Conservation (phyloP, 2,797 vertebrate genomes). For the Cossypha caffra region DNA sequence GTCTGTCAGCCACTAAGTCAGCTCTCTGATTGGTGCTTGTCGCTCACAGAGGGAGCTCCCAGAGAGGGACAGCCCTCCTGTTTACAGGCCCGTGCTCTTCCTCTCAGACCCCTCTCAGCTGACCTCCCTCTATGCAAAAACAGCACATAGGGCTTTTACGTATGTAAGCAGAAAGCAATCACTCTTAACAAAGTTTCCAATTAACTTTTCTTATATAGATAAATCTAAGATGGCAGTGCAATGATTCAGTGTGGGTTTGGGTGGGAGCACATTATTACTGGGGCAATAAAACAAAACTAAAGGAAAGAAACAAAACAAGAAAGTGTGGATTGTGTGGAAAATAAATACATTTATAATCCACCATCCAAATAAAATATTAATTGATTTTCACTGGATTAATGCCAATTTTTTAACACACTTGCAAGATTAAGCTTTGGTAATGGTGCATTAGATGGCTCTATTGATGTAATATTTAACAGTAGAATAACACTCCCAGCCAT, state of each 20-base stretch:
- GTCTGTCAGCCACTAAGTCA: too few relatives aligned
- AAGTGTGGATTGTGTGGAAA: not conserved
- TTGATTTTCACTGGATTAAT: not conserved
- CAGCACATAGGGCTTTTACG: not conserved
- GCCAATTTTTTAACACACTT: not conserved
- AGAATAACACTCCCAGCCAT: not conserved
- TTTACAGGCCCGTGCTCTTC: too few relatives aligned
- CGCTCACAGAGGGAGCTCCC: too few relatives aligned
- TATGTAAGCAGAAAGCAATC: not conserved
- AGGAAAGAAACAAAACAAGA: not conserved
- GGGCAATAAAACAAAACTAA: not conserved
- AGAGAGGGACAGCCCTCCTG: too few relatives aligned
- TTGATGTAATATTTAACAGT: not conserved
- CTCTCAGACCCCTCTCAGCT: too few relatives aligned
- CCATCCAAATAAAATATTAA: not conserved
- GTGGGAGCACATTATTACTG: not conserved
- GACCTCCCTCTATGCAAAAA: too few relatives aligned
- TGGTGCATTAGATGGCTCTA: not conserved
- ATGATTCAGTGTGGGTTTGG: not conserved
- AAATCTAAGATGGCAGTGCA: not conserved
- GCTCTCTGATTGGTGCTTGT: too few relatives aligned
- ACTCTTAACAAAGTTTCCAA: not conserved
- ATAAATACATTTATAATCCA: not conserved
- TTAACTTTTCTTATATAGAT: not conserved
- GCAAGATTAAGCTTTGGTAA: not conserved